Percentiles rank a stretch among this genome's conserved stretches.
Evolutionary conservation across 2,888 invertebrate species (phyloP).

Genomic region (Stegana nigrithorax): DNA sequence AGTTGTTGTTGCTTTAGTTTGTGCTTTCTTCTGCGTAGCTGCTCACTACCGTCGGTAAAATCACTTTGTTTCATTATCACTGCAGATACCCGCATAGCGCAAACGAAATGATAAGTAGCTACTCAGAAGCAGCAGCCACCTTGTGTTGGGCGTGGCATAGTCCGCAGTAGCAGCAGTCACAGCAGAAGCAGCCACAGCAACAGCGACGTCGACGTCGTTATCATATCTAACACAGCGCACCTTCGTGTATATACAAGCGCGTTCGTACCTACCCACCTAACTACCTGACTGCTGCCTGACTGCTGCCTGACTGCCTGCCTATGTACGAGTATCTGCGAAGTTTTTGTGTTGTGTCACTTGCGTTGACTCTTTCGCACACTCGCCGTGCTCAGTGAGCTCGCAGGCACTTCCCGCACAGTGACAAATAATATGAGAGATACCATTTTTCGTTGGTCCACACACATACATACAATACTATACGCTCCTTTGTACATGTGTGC

Average conservation of each 20-base stretch:
- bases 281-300: not conserved
- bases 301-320: too few species aligned
- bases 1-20: constrained; percentile 21
- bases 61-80: constrained; percentile 1
- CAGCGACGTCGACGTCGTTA: constrained; percentile 37
- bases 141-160: constrained; percentile 46
- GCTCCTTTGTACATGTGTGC: constrained; percentile 25
- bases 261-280: not conserved
- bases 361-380: constrained; percentile 39
- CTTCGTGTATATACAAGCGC: not conserved
- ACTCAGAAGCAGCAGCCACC: not conserved
- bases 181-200: constrained; percentile 21
- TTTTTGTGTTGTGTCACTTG: not conserved
- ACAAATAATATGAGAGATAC: constrained; percentile 58
- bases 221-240: constrained; percentile 49
- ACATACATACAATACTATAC: too few species aligned
- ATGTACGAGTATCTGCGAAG: too few species aligned
- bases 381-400: too few species aligned
- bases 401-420: constrained; percentile 31
- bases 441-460: constrained; percentile 56
- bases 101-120: not conserved
- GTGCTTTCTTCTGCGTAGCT: not conserved
- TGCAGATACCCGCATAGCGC: not conserved
- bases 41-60: not conserved
- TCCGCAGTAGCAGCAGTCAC: constrained; percentile 24